phyloP scores from a whole-genome alignment of 2,888 invertebrate species.

The Ophraella communa region DNA sequence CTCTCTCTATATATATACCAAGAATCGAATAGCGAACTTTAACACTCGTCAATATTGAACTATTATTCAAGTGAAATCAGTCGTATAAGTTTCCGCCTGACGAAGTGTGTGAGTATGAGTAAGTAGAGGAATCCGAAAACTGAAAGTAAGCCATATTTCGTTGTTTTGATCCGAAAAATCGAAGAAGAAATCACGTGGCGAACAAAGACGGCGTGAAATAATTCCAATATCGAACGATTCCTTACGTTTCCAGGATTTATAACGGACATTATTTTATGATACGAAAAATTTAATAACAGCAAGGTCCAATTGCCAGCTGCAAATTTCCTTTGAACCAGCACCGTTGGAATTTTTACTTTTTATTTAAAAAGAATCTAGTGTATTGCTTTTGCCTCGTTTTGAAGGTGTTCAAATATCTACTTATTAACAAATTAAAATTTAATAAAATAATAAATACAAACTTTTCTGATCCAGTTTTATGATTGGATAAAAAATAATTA shows the following conservation, averaged over 20 bases:
- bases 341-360: no score
- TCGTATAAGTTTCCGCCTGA: slow-evolving; percentile 57
- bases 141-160: slow-evolving; percentile 28
- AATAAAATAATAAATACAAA: no score
- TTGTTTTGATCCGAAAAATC: background rate
- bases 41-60: slow-evolving; percentile 54
- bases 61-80: slow-evolving; percentile 58
- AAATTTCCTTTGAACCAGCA: no score
- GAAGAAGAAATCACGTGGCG: slow-evolving; percentile 2
- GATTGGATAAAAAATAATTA: no score
- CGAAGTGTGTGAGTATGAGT: slow-evolving; percentile 52
- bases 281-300: background rate
- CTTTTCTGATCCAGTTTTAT: no score
- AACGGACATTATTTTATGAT: background rate
- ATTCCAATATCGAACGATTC: background rate
- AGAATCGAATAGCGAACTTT: slow-evolving; percentile 49
- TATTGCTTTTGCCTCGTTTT: no score
- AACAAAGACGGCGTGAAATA: slow-evolving; percentile 9
- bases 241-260: background rate
- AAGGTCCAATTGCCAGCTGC: no score
- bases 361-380: no score
- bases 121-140: slow-evolving; percentile 37
- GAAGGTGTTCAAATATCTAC: no score
- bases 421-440: no score
- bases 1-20: no score